Conservation (phyloP, 1,140 invertebrate genomes). For the Aphelinus atriplicis region DNA sequence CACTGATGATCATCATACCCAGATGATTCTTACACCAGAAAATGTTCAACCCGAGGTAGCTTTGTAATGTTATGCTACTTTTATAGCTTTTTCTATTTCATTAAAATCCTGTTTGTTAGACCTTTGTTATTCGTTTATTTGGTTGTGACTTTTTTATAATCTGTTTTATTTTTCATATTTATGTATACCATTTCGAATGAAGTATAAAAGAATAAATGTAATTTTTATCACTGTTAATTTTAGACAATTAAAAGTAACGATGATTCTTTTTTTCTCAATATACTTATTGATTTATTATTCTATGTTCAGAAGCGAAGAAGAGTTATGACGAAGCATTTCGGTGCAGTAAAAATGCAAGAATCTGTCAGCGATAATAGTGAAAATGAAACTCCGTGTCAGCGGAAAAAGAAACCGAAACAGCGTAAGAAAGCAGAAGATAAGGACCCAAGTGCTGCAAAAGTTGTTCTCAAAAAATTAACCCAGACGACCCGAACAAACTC, state of each 20-base stretch:
- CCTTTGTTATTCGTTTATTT: too few species aligned
- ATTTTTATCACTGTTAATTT: background rate
- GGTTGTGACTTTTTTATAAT: too few species aligned
- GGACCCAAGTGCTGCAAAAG: slow-evolving; percentile 54
- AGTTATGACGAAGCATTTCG: background rate
- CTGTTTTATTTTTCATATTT: too few species aligned
- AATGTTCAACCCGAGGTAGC: slow-evolving; percentile 3
- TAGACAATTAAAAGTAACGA: background rate
- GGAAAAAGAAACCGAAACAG: background rate
- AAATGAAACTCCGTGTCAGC: too few species aligned
- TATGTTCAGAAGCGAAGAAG: slow-evolving; percentile 22
- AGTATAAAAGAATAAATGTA: background rate
- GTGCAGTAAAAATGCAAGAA: too few species aligned
- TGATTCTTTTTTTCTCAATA: too few species aligned
- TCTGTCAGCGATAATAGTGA: background rate
- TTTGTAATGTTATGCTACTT: background rate
- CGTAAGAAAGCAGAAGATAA: slow-evolving; percentile 37
- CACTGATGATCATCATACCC: background rate
- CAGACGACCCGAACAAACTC: slow-evolving; percentile 19
- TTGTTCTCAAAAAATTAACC: slow-evolving; percentile 53
- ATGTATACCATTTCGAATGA: too few species aligned
- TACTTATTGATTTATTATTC: background rate
- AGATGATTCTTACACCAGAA: background rate
- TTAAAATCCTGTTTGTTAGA: background rate
- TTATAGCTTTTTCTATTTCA: background rate